A percentile compares a stretch with the other conserved stretches of the same genome.
These are phyloP conservation scores for Penaeus indicus DNA, from an alignment of 1,140 invertebrate species.

Conservation along the genomic window DNA sequence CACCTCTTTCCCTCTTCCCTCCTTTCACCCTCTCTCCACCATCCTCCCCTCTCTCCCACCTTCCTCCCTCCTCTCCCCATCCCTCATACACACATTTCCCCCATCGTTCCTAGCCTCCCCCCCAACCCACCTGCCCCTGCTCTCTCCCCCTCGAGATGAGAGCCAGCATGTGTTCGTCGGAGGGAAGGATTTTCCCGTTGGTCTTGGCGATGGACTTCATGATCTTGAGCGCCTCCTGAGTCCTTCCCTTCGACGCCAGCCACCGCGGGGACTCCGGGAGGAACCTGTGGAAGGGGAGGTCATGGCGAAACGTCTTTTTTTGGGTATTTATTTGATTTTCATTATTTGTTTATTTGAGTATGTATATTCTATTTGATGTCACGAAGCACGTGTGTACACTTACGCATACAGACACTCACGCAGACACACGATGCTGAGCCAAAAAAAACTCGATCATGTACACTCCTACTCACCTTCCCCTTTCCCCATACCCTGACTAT, in stretches of 20 bases:
- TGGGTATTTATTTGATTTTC: too few relatives aligned
- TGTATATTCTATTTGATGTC: too few relatives aligned
- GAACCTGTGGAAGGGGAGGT: constrained; percentile 62
- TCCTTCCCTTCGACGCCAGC: constrained; percentile 69
- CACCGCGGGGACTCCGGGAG: constrained; percentile 73
- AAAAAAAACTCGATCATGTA: too few relatives aligned
- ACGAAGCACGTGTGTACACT: neutral
- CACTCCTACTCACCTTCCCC: too few relatives aligned
- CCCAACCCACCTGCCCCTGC: too few relatives aligned
- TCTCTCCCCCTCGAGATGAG: constrained; percentile 28
- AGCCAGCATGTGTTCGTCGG: constrained; percentile 41
- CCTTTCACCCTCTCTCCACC: neutral
- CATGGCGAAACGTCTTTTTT: too few relatives aligned
- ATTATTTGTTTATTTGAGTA: too few relatives aligned
- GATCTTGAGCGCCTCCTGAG: constrained; percentile 68
- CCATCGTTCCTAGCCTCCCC: too few relatives aligned
- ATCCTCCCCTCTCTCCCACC: neutral
- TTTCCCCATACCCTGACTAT: too few relatives aligned
- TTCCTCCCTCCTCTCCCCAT: too few relatives aligned
- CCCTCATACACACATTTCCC: too few relatives aligned
- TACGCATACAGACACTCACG: neutral
- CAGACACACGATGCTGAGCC: neutral
- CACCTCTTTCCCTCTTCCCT: neutral
- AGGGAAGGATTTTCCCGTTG: constrained; percentile 61
- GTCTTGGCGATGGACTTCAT: constrained; percentile 67